A percentile compares a stretch with the other conserved stretches of the same genome.
phyloP scores from a whole-genome alignment of 1,140 invertebrate species.

The Macrobrachium nipponense region DNA sequence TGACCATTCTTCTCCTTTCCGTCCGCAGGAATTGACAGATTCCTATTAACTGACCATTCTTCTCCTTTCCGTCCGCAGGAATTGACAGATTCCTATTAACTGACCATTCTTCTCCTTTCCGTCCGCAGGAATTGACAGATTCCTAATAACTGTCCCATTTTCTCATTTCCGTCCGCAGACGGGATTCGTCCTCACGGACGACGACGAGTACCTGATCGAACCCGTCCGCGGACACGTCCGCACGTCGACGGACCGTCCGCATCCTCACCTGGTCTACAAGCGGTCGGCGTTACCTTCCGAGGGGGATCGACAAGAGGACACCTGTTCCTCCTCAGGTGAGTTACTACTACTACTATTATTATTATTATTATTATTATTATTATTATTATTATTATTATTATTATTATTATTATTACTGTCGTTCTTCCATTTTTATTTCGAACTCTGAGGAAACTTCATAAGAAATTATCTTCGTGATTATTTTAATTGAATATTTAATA shows the following conservation, averaged over 20 bases:
- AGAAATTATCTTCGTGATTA: too few species aligned
- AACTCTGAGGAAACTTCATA: too few species aligned
- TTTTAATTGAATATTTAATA: too few species aligned
- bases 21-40: not conserved
- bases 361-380: too few species aligned
- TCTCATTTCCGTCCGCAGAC: constrained; percentile 26
- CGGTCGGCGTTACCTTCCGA: constrained; percentile 35
- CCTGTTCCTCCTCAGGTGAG: constrained; percentile 40
- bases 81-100: too few species aligned
- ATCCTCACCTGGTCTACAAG: constrained; percentile 46
- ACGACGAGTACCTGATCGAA: constrained; percentile 44
- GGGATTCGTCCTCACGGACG: constrained; percentile 33
- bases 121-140: not conserved
- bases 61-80: constrained; percentile 10
- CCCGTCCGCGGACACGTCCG: constrained; percentile 38
- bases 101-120: not conserved
- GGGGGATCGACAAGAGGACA: not conserved
- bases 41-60: too few species aligned
- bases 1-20: not conserved
- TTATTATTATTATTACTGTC: too few species aligned
- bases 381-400: too few species aligned
- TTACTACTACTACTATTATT: not conserved
- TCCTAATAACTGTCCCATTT: too few species aligned
- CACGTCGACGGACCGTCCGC: constrained; percentile 5
- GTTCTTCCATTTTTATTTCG: too few species aligned